Conservation (phyloP, 2,113 vertebrate genomes). For the Atlantisia rogersi region DNA sequence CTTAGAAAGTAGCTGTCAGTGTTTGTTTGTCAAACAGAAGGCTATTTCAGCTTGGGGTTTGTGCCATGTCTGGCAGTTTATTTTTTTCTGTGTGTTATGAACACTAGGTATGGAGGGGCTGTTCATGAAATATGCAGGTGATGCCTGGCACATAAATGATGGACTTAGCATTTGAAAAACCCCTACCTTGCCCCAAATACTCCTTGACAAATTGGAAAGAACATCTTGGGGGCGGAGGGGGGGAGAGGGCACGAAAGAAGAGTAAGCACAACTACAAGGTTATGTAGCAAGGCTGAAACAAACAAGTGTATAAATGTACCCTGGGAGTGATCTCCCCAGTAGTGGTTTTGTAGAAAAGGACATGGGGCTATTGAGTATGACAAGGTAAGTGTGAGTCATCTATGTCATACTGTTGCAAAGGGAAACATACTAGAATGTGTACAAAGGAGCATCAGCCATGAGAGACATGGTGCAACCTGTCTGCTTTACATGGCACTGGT, state of each 20-base stretch:
- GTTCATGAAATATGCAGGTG: neutral
- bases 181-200: neutral
- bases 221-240: accelerated
- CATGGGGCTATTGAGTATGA: neutral
- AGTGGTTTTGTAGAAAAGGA: neutral
- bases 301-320: neutral
- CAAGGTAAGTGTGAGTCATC: neutral
- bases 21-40: neutral
- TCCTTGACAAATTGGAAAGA: neutral
- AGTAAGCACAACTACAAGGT: neutral
- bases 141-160: neutral
- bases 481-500: neutral
- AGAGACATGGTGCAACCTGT: accelerated
- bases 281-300: neutral
- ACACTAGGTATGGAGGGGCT: neutral
- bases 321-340: neutral
- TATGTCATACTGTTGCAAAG: neutral
- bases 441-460: accelerated
- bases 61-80: neutral
- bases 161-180: neutral
- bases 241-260: neutral
- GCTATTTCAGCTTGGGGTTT: neutral
- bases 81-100: neutral
- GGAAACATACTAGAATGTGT: neutral
- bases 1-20: neutral